Evolutionary conservation across 2,113 vertebrate species (phyloP).

Genomic region (Turdus rufiventris): DNA sequence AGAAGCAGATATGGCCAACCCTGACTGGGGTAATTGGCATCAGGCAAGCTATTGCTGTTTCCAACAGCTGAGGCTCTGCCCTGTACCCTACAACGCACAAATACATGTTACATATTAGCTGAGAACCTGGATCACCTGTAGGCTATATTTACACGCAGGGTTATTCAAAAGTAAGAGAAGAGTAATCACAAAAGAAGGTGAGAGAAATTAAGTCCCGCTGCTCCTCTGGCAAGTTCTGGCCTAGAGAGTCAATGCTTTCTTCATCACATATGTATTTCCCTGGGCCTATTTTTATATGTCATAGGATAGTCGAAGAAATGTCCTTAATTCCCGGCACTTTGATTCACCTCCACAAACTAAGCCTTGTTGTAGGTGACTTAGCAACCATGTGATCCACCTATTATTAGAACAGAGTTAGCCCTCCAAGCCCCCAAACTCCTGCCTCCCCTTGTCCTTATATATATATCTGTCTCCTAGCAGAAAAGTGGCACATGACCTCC

Average conservation of each 20-base stretch:
- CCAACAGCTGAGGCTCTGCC: constrained; percentile 1
- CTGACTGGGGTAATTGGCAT: not conserved
- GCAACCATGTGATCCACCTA: constrained; percentile 74
- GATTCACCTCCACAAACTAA: constrained; percentile 79
- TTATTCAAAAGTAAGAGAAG: constrained; percentile 3
- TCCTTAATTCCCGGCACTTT: constrained; percentile 75
- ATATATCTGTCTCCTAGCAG: constrained; percentile 78
- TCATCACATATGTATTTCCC: constrained; percentile 82
- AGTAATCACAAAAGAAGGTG: constrained; percentile 12
- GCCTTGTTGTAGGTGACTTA: constrained; percentile 78
- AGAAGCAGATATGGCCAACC: not conserved
- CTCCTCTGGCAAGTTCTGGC: constrained; percentile 58
- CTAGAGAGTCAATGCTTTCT: constrained; percentile 76
- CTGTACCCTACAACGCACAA: not conserved
- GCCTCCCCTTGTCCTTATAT: constrained; percentile 69
- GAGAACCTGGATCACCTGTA: constrained; percentile 19
- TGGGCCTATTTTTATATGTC: constrained; percentile 72
- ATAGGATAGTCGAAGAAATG: constrained; percentile 71
- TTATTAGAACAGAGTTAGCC: constrained; percentile 77
- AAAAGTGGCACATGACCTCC: constrained; percentile 78
- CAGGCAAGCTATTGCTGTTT: not conserved
- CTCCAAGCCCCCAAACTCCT: constrained; percentile 66
- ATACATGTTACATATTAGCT: not conserved
- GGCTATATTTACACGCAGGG: not conserved
- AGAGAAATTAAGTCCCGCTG: not conserved